Base-by-base conservation (phyloP, 2,113 vertebrate genomes). In the Sardina pilchardus region DNA sequence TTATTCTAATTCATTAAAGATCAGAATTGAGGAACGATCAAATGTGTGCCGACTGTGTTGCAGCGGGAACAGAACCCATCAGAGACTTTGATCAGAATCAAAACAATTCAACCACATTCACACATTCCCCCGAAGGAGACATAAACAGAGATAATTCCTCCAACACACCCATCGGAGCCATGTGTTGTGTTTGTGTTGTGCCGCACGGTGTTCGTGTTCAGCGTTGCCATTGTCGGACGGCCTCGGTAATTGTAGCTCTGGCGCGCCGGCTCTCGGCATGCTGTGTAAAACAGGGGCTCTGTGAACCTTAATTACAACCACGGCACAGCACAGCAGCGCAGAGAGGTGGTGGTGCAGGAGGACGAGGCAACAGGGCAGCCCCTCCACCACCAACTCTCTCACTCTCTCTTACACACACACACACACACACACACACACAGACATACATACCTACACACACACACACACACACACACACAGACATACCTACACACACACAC, bases 1-100 rank as follows among this genome's bases (percentile, higher is more conserved):
- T 78, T 78, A 83, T 83, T 83, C 44, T 24, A 53, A 83, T 78
- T 39, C 45, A 75, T 86, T 86, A 75, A 81, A n/a, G 42, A 86
- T 26, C 34, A 78, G 9, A 78, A 78, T 2, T 14, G 71, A 16
- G 71, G 34, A 78, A 78, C 14, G 71, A 78, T 71, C 26, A 71
- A 71, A 71, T 7, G 63, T 9, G 26, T 6, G 63, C n/a, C 30
- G 63, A 12, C 63, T 71, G 63, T 71, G 63, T 19, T 53, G 26
- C 63, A 71, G 63, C 1, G 9, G 26, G 30, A 1, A 63, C 24
- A 71, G 63, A 19, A 53, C 63, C 63, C 30, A 71, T 71, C 26
- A 34, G 63, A 3, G 26, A 1, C 10, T 26, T 67, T 67, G n/a
- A 71, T 30, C 12, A 30, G 34, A 71, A 71, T 30, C n/a, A 10